These are phyloP conservation scores for Carpatolechia fugitivella DNA, from an alignment of 2,888 invertebrate genomes.

Conservation along the genomic window DNA sequence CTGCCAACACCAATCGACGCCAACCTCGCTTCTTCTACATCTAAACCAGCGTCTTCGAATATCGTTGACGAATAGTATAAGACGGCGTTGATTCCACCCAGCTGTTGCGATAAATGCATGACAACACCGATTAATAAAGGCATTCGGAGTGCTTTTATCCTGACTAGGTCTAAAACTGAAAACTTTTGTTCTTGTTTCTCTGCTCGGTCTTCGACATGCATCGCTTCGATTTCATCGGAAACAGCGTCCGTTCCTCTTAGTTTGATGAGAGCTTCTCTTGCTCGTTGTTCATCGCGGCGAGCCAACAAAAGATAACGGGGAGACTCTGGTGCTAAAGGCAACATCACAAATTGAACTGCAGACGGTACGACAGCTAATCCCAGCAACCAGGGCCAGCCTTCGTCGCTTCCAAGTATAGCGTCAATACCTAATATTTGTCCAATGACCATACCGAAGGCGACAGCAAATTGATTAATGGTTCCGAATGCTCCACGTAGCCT, in stretches of 20 bases:
- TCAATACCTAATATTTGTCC: slow-evolving; percentile 72
- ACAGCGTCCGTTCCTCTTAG: slow-evolving; percentile 61
- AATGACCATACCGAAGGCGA: slow-evolving; percentile 65
- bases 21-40: slow-evolving; percentile 78
- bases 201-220: slow-evolving; percentile 69
- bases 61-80: slow-evolving; percentile 85
- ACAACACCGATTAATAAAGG: slow-evolving; percentile 72
- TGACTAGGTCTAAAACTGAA: slow-evolving; percentile 57
- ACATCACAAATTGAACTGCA: slow-evolving; percentile 59
- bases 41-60: slow-evolving; percentile 81
- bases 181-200: slow-evolving; percentile 65
- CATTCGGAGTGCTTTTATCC: slow-evolving; percentile 50
- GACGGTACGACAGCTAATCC: slow-evolving; percentile 66
- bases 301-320: slow-evolving; percentile 66
- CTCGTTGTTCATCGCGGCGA: slow-evolving; percentile 59
- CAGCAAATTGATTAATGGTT: slow-evolving; percentile 72
- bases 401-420: slow-evolving; percentile 61
- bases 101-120: slow-evolving; percentile 74
- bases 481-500: slow-evolving; percentile 69
- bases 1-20: slow-evolving; percentile 86
- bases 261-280: slow-evolving; percentile 52
- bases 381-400: slow-evolving; percentile 72
- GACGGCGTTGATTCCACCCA: slow-evolving; percentile 78
- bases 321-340: slow-evolving; percentile 67
- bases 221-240: slow-evolving; percentile 71